Percentiles rank a stretch among this genome's conserved stretches.
Evolutionary conservation across 2,888 invertebrate genomes (phyloP).

Genomic region (Acrobasis repandana): DNA sequence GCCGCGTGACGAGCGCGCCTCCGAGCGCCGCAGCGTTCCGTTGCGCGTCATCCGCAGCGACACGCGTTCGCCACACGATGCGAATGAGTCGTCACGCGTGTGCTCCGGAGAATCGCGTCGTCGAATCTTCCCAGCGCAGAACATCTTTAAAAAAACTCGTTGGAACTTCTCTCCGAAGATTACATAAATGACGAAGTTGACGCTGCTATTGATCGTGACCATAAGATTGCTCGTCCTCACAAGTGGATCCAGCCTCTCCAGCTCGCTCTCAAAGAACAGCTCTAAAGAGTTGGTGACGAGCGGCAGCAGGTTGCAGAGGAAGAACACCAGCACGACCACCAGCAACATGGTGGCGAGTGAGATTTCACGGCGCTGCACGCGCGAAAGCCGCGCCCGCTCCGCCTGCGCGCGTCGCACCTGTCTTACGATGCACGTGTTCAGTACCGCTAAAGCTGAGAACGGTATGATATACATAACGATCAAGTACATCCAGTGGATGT

Average conservation of each 20-base stretch:
- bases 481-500: slow-evolving; percentile 97
- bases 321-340: slow-evolving; percentile 96
- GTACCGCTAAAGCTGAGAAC: slow-evolving; percentile 92
- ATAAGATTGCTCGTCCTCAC: slow-evolving; percentile 94
- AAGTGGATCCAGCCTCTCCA: slow-evolving; percentile 83
- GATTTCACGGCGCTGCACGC: slow-evolving; percentile 95
- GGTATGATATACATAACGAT: slow-evolving; percentile 97
- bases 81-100: slow-evolving; percentile 92
- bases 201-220: slow-evolving; percentile 98
- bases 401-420: slow-evolving; percentile 95
- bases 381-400: slow-evolving; percentile 94
- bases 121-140: slow-evolving; percentile 85
- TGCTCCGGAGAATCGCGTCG: slow-evolving; percentile 85
- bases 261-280: slow-evolving; percentile 83
- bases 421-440: slow-evolving; percentile 95
- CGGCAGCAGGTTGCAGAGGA: slow-evolving; percentile 95
- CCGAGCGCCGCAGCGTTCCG: slow-evolving; percentile 66
- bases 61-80: slow-evolving; percentile 90
- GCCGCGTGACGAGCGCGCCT: slow-evolving; percentile 40
- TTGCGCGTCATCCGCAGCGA: slow-evolving; percentile 84
- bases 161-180: slow-evolving; percentile 99
- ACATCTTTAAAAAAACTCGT: slow-evolving; percentile 90
- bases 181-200: slow-evolving; percentile 98
- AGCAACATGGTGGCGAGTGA: slow-evolving; percentile 97
- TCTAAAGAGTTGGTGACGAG: slow-evolving; percentile 94